Conservation (phyloP, 2,888 invertebrate species). For the Ochropleura plecta region DNA sequence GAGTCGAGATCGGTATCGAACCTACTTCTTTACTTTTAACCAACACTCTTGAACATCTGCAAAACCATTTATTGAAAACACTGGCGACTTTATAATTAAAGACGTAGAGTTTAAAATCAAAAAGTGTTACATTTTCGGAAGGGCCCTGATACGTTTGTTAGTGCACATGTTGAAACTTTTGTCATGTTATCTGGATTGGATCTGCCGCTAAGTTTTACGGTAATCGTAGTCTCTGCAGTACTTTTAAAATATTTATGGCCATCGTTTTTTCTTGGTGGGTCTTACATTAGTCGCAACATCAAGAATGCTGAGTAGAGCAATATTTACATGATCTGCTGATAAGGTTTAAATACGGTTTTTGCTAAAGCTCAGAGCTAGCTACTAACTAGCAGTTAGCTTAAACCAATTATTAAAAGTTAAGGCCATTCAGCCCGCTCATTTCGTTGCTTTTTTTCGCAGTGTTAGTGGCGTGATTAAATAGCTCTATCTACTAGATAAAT, state of each 20-base stretch:
- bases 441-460: neutral
- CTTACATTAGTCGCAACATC: conserved; percentile 68
- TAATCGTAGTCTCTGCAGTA: conserved; percentile 78
- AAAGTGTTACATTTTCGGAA: conserved; percentile 26
- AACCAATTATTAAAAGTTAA: conserved; percentile 27
- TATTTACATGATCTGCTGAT: conserved; percentile 64
- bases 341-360: conserved; percentile 53
- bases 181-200: conserved; percentile 83
- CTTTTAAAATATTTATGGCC: conserved; percentile 77
- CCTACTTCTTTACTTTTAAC: conserved; percentile 75
- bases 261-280: conserved; percentile 74
- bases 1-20: conserved; percentile 81
- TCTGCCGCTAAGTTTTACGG: conserved; percentile 84
- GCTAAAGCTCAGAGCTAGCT: conserved; percentile 39
- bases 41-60: conserved; percentile 48
- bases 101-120: conserved; percentile 36
- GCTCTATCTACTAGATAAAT: conserved; percentile 1
- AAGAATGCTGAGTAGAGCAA: conserved; percentile 51
- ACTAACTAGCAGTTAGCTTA: conserved; percentile 31
- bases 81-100: conserved; percentile 17
- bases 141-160: conserved; percentile 50
- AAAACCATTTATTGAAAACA: conserved; percentile 12
- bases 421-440: neutral
- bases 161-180: conserved; percentile 81
- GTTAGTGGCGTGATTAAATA: conserved; percentile 23